A percentile compares a stretch with the other conserved stretches of the same genome.
These are phyloP conservation scores for Andrena marginata DNA, from an alignment of 2,888 invertebrate species.

Conservation along the genomic window DNA sequence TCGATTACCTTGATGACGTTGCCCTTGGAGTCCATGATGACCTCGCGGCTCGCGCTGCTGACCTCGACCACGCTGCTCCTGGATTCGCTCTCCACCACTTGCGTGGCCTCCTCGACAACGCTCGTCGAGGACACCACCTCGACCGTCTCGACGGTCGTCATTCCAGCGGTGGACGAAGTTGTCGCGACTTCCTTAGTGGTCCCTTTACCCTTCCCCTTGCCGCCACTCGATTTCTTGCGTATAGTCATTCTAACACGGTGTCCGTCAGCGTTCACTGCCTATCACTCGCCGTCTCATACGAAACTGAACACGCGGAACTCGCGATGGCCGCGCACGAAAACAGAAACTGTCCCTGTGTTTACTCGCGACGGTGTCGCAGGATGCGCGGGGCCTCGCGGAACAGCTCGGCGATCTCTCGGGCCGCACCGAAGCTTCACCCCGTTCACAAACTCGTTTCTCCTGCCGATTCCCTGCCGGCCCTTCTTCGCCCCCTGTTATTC, in stretches of 20 bases:
- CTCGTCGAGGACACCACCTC: slow-evolving; percentile 76
- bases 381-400: background rate
- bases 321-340: background rate
- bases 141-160: slow-evolving; percentile 59
- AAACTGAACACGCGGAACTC: background rate
- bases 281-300: slow-evolving; percentile 24
- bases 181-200: slow-evolving; percentile 55
- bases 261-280: slow-evolving; percentile 14
- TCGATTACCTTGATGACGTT: slow-evolving; percentile 79
- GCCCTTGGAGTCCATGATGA: slow-evolving; percentile 80
- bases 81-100: slow-evolving; percentile 73
- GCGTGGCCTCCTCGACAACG: slow-evolving; percentile 77
- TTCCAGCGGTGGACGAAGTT: slow-evolving; percentile 63
- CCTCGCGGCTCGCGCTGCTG: slow-evolving; percentile 78
- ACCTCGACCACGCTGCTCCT: slow-evolving; percentile 77
- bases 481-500: background rate
- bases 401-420: slow-evolving; percentile 17
- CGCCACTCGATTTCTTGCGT: slow-evolving; percentile 65
- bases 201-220: slow-evolving; percentile 59
- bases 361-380: background rate
- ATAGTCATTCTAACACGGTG: slow-evolving; percentile 66
- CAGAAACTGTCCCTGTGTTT: slow-evolving; percentile 8
- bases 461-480: slow-evolving; percentile 16
- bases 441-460: slow-evolving; percentile 69
- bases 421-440: slow-evolving; percentile 42